These are phyloP conservation scores for Steinernema scapterisci DNA, from an alignment of 2,888 invertebrate genomes.

Conservation along the genomic window DNA sequence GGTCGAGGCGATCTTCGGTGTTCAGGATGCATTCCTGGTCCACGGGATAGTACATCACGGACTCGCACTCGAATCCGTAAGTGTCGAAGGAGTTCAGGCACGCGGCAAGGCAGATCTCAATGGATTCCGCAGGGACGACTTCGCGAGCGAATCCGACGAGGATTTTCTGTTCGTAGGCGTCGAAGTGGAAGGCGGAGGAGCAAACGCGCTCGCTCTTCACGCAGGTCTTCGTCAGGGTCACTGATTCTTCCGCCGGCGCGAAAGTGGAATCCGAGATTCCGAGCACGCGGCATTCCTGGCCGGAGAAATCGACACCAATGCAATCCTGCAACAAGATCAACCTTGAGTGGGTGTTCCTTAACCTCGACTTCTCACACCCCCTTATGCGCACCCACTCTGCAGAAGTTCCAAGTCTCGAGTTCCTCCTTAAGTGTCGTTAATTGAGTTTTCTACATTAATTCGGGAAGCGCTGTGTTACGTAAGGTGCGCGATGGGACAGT, in stretches of 20 bases:
- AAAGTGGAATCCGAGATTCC: neutral
- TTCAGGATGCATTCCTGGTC: conserved; percentile 67
- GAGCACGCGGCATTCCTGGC: conserved; percentile 7
- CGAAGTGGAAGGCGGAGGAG: conserved; percentile 67
- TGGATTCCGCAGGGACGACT: conserved; percentile 62
- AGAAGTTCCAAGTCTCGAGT: too few species aligned
- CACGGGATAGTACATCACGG: conserved; percentile 67
- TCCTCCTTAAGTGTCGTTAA: too few species aligned
- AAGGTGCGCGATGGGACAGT: conserved; percentile 1
- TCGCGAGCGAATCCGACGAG: conserved; percentile 67
- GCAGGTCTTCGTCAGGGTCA: conserved; percentile 35
- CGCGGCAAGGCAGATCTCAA: conserved; percentile 61
- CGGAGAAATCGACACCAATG: conserved; percentile 58
- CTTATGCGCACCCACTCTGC: too few species aligned
- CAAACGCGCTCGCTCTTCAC: conserved; percentile 62
- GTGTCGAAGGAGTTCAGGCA: conserved; percentile 66
- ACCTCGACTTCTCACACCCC: neutral
- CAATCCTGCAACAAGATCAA: conserved; percentile 55
- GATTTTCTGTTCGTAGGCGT: conserved; percentile 65
- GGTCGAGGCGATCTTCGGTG: conserved; percentile 66
- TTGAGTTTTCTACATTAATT: too few species aligned
- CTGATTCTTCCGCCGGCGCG: neutral
- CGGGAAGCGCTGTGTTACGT: neutral
- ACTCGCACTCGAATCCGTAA: conserved; percentile 67
- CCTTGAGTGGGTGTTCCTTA: neutral